Evolutionary conservation across 1,140 invertebrate species (phyloP), one percentile per base, ranked within the genome.

Genomic region (Pseudomyrmex pallidus): DNA sequence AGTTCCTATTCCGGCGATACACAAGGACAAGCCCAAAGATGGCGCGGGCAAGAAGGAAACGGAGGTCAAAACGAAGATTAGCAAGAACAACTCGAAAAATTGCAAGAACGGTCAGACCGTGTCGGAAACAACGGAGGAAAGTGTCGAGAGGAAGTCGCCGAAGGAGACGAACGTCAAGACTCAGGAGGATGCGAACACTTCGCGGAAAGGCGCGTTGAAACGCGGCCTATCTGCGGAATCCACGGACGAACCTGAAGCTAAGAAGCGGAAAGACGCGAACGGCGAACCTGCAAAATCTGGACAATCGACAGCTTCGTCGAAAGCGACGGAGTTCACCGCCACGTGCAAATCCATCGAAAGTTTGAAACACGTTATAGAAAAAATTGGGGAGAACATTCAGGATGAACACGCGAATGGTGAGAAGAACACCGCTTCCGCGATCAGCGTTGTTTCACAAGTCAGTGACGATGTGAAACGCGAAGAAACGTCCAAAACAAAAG

Each of bases 1-100:
- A 93, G 95, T 96, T 87, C 96, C 96, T 44, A 97, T 97, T 91
- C 95, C 96, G 22, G 96, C 96, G 20, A 95, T 96, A 73, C 93
- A 94, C 56, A 92, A 92, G 62, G 92, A 93, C 9, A 92, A 86
- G 62, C 82, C 78, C 67, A 95, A 72, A 83, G 94, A 88, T 94
- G 52, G 89, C 56, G 73, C 84, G 9, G 93, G 92, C 87, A 89
- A 74, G 25, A 95, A 94, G 83, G 94, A 90, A 3, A 46, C 54
- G 0, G 87, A 94, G 67, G 90, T 85, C 74, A 94, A 91, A 92
- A 59, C 90, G 0, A 91, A 91, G 20, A 15, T 61, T 17, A 74
- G 35, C 7, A 93, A 90, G 67, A 88, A 63, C 74, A 74, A 84
- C 9, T n/a, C 62, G 1, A 87, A 88, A 84, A 90, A 22, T 22